Base-by-base conservation (phyloP, 1,140 invertebrate species). In the Magallana angulata region DNA sequence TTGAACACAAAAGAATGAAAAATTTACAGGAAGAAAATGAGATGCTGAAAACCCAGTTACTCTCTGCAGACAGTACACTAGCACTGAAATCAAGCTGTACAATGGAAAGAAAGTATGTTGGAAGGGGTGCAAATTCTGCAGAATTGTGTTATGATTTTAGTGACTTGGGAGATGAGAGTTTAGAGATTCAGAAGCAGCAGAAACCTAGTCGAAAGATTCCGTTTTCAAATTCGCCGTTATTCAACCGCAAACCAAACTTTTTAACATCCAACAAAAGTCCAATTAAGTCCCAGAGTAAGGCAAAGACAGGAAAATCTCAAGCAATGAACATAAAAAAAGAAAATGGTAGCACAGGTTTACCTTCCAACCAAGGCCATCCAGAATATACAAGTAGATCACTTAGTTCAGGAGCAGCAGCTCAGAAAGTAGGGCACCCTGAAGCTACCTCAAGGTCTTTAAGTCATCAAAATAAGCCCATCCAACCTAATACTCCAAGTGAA, bases 11-110 rank as follows among this genome's bases (percentile, higher is more conserved):
- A 14, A 96, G 96, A 94, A 96, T 98, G 60, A 96, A 97, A 91
- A 96, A 96, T 83, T 94, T 98, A 7, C 97, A 98, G 93, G 97
- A 98, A 91, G 98, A 98, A 94, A 97, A 98, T 94, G 96, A 97
- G 92, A 94, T 83, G 87, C 93, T 91, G 84, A 93, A 92, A 86
- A 80, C 91, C 82, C 90, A 93, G 92, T 92, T 94, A 87, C 82
- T 84, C 14, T 84, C 57, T 7, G 0, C 60, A 60, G 24, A 36
- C 82, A 84, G 59, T 30, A 57, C 82, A 18, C 57, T 24, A 84
- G 57, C 5, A 30, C 24, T 36, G 12, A 84, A 30, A 76, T 12
- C 68, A 11, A 4, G 24, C 12, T 30, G 36, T 76, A 76, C 24
- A 30, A 30, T 18, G 36, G 68, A 76, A 9, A 76, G 36, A 56